Evolutionary conservation across 2,797 vertebrate species (phyloP).

Genomic region (Macropus fuliginosus): DNA sequence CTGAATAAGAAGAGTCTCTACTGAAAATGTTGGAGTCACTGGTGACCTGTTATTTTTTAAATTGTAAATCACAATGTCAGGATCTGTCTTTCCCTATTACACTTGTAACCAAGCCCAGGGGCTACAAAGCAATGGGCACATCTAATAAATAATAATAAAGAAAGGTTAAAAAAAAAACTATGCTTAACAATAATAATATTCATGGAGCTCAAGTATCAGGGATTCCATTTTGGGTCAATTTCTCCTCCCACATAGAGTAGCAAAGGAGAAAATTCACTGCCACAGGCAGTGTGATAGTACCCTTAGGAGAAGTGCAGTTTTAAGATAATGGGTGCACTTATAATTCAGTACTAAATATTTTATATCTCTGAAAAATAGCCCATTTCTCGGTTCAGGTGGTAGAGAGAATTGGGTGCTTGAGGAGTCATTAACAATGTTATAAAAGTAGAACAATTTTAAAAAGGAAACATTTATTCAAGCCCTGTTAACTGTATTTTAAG

Average conservation of each 20-base stretch:
- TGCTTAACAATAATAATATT: conserved; percentile 26
- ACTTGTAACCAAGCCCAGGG: background rate
- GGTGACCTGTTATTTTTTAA: background rate
- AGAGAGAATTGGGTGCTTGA: conserved; percentile 61
- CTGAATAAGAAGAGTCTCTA: background rate
- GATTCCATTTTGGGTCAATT: conserved; percentile 1
- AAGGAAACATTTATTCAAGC: conserved; percentile 65
- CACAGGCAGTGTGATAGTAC: conserved; percentile 35
- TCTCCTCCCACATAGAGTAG: conserved; percentile 17
- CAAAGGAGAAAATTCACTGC: background rate
- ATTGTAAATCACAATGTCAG: conserved; percentile 4
- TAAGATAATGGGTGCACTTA: conserved; percentile 64
- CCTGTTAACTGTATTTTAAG: conserved; percentile 59
- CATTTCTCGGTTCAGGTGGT: conserved; percentile 61
- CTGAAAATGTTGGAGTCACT: background rate
- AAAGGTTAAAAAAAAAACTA: conserved; percentile 3
- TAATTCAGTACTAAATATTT: conserved; percentile 68
- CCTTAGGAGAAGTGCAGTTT: conserved; percentile 59
- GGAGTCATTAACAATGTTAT: conserved; percentile 70
- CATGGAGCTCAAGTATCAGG: background rate
- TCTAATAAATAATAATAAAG: conserved; percentile 17
- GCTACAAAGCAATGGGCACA: conserved; percentile 1
- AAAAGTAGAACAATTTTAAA: conserved; percentile 67
- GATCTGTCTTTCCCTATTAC: conserved; percentile 31
- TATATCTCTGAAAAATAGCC: conserved; percentile 70